Base-by-base conservation (phyloP, 2,113 vertebrate species). In the Antechinus stuartii region DNA sequence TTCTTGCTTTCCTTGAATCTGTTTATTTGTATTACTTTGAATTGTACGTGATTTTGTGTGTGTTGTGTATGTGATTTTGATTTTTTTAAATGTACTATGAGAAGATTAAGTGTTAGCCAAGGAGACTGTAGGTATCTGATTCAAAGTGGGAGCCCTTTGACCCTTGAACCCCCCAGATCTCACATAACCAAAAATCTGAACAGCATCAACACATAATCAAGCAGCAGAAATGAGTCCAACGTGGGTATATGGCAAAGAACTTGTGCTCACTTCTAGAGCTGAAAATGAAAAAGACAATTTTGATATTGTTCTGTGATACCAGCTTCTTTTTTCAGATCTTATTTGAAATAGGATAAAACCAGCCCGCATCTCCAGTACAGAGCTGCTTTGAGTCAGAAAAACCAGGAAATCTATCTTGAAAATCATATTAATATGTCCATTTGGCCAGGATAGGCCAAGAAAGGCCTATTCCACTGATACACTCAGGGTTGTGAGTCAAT, bases 71-170 rank as follows among this genome's bases (percentile, higher is more conserved):
- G 0, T 84, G n/a, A 42, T 42, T 84, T 84, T 42, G 68, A 10
- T 84, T 42, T 23, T 97, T 97, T 96, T 96, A 90, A 90, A 96
- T 95, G 68, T 96, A 96, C 49, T 95, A 93, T 98, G 97, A 98
- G 95, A 97, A 98, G 91, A 98, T 98, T 96, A 98, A 97, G 96
- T 98, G 94, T 96, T 98, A 96, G 92, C 93, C 94, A 94, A 57
- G 91, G 94, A 98, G 97, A 90, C 97, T 93, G 90, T 92, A 96
- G 93, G 93, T 96, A 97, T 97, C 92, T 95, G 94, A 97, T 96
- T 98, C 95, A 97, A 98, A 98, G 90, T 91, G 96, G 91, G 96
- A 89, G n/a, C 98, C 95, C 42, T 98, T 98, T 98, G 97, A 97
- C 97, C 97, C 97, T 93, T 96, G 94, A 91, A 95, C 95, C 98